A percentile compares a stretch with the other conserved stretches of the same genome.
Conservation (phyloP, 2,888 invertebrate genomes). For the Dioctria linearis region DNA sequence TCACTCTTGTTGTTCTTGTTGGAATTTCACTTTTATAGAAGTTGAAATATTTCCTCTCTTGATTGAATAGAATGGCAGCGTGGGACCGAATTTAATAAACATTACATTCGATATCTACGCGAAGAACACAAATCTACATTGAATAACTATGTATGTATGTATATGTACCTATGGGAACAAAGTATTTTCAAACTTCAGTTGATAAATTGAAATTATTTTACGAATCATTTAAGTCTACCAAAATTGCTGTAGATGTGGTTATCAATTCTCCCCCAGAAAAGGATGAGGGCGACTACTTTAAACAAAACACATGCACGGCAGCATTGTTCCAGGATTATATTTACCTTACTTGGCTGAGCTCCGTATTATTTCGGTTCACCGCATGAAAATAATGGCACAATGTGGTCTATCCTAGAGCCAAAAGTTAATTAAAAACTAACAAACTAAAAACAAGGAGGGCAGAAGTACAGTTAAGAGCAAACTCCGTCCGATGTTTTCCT, state of each 20-base stretch:
- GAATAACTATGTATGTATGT: too few species aligned
- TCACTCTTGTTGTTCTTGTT: slow-evolving; percentile 18
- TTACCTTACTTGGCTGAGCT: not conserved
- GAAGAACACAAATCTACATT: too few species aligned
- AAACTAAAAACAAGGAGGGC: slow-evolving; percentile 64
- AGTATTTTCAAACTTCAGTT: not conserved
- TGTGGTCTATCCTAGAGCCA: slow-evolving; percentile 70
- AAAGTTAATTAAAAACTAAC: slow-evolving; percentile 72
- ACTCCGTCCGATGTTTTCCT: slow-evolving; percentile 57
- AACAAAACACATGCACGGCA: too few species aligned
- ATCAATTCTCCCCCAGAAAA: not conserved
- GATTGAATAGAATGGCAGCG: slow-evolving; percentile 24
- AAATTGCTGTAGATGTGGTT: slow-evolving; percentile 6
- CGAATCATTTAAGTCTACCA: slow-evolving; percentile 30
- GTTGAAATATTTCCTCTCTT: slow-evolving; percentile 30
- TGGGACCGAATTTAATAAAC: slow-evolving; percentile 6
- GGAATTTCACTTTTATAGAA: slow-evolving; percentile 26
- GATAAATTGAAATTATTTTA: slow-evolving; percentile 30
- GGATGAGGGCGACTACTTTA: too few species aligned
- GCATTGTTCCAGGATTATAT: slow-evolving; percentile 15
- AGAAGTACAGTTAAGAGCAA: slow-evolving; percentile 59
- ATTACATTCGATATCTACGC: too few species aligned
- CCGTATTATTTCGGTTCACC: slow-evolving; percentile 22
- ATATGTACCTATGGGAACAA: too few species aligned
- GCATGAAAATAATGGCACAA: slow-evolving; percentile 61